Percentiles rank a stretch among this genome's conserved stretches.
These are phyloP conservation scores for Tipula vernalis DNA, from an alignment of 2,888 invertebrate species.

Conservation along the genomic window DNA sequence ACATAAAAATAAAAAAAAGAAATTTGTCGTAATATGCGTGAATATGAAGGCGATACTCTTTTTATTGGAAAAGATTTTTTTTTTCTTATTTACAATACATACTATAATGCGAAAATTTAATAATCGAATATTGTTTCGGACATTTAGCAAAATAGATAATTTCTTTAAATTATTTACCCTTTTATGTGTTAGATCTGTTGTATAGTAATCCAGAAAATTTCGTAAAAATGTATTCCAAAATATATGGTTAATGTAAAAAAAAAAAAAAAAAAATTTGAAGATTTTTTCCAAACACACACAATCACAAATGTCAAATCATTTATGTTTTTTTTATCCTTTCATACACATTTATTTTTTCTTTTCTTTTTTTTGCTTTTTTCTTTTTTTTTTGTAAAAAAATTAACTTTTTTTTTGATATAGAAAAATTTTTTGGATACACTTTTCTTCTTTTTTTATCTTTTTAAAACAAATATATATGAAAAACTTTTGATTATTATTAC, in stretches of 20 bases:
- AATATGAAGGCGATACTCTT: slow-evolving; percentile 6
- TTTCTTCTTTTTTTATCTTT: background rate
- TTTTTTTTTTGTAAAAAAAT: background rate
- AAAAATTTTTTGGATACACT: background rate
- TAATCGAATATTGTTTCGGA: background rate
- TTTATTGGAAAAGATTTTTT: slow-evolving; percentile 6
- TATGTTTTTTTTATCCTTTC: slow-evolving; percentile 10
- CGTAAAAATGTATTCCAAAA: background rate
- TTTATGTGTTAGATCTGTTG: background rate
- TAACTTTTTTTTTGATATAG: background rate
- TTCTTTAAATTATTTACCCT: background rate
- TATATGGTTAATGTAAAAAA: no score
- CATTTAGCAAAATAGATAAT: background rate
- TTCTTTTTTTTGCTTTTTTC: background rate
- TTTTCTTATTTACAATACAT: background rate
- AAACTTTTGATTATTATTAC: background rate
- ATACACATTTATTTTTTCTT: slow-evolving; percentile 5
- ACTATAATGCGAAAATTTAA: background rate
- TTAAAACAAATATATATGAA: background rate
- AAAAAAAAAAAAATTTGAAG: background rate
- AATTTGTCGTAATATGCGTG: background rate
- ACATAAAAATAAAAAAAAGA: background rate
- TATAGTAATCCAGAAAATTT: background rate
- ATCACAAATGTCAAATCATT: slow-evolving; percentile 11
- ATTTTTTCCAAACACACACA: slow-evolving; percentile 6